These are phyloP conservation scores for Gallinago jamesoni DNA, from an alignment of 2,113 vertebrate genomes.

Conservation along the genomic window DNA sequence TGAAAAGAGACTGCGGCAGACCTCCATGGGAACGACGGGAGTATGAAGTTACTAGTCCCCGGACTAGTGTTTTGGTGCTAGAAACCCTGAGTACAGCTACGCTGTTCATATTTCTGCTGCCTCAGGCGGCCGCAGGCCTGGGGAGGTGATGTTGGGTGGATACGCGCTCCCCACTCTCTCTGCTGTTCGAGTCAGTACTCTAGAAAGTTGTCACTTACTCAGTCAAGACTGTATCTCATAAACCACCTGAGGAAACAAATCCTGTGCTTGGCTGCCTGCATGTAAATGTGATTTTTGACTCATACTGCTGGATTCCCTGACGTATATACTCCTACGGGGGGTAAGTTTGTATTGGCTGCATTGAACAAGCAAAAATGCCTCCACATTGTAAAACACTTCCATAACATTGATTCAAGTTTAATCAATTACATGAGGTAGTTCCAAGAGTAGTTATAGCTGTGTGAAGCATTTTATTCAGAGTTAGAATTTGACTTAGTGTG, in stretches of 20 bases:
- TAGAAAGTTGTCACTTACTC: background rate
- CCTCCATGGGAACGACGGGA: background rate
- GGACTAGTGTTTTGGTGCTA: background rate
- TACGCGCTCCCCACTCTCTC: accelerated
- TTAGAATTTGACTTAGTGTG: background rate
- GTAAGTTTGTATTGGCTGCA: background rate
- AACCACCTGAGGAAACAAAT: background rate
- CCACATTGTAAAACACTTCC: background rate
- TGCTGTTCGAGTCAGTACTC: background rate
- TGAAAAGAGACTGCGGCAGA: background rate
- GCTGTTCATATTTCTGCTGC: background rate
- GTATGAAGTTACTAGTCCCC: background rate
- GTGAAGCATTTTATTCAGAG: background rate
- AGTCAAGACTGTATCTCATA: background rate
- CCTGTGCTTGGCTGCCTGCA: background rate
- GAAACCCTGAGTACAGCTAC: background rate
- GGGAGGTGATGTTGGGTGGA: background rate
- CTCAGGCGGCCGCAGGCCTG: background rate
- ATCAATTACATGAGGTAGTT: background rate
- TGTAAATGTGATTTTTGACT: background rate
- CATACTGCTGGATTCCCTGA: background rate
- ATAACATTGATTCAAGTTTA: background rate
- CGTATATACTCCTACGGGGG: background rate
- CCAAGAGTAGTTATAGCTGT: background rate
- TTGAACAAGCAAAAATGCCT: background rate